A percentile compares a stretch with the other conserved stretches of the same genome.
phyloP scores from a whole-genome alignment of 2,113 vertebrate species.

The Otolemur garnettii region DNA sequence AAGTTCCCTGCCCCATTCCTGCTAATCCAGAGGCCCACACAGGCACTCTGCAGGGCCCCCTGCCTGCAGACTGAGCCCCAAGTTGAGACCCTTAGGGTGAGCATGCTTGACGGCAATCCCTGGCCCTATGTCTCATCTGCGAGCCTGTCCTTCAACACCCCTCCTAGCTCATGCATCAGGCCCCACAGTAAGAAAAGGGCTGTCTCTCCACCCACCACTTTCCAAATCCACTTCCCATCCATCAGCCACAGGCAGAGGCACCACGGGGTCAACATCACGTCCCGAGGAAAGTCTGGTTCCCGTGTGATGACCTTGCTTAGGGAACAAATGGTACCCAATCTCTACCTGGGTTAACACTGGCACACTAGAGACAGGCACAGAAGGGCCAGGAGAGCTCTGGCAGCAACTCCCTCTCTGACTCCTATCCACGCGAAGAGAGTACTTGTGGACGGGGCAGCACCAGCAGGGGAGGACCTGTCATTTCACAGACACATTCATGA shows the following conservation, averaged over 20 bases:
- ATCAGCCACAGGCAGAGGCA: neutral
- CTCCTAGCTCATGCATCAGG: neutral
- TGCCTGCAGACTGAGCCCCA: neutral
- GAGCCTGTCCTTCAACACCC: neutral
- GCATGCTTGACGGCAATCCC: neutral
- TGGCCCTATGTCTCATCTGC: too few species aligned
- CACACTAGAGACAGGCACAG: neutral
- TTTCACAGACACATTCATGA: neutral
- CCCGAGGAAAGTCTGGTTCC: too few species aligned
- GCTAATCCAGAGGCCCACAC: neutral
- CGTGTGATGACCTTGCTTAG: neutral
- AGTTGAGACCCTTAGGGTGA: accelerated
- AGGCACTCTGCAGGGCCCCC: neutral
- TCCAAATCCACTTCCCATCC: neutral
- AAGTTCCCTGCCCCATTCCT: too few species aligned
- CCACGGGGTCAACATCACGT: accelerated
- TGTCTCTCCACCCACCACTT: neutral
- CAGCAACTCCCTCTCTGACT: neutral
- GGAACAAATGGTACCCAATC: neutral
- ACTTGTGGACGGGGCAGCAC: accelerated
- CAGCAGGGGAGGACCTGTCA: too few species aligned
- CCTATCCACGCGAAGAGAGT: neutral
- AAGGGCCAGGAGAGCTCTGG: neutral
- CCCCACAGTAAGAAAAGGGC: neutral
- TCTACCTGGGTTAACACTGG: neutral